These are phyloP conservation scores for Synergus itoensis DNA, from an alignment of 2,888 invertebrate species.

Conservation along the genomic window DNA sequence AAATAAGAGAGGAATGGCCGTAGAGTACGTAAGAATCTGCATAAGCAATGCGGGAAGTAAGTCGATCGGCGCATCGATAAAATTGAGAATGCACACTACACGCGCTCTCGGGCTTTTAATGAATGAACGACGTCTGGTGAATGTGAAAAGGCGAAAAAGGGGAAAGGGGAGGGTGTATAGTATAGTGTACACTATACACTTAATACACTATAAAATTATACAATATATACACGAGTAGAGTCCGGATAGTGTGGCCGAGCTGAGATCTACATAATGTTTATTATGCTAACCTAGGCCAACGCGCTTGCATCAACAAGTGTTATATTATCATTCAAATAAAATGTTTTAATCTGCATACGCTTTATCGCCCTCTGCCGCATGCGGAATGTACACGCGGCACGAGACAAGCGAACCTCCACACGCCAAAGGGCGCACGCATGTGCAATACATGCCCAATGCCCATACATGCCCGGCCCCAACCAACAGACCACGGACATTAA, in stretches of 20 bases:
- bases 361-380: conserved; percentile 76
- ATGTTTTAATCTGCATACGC: conserved; percentile 78
- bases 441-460: conserved; percentile 50
- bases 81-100: conserved; percentile 69
- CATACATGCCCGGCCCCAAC: conserved; percentile 42
- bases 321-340: conserved; percentile 78
- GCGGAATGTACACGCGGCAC: conserved; percentile 73
- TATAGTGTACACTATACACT: conserved; percentile 49
- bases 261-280: conserved; percentile 77
- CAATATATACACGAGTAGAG: conserved; percentile 42
- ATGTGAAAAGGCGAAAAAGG: conserved; percentile 61
- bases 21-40: conserved; percentile 34
- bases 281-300: conserved; percentile 78
- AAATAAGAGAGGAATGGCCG: conserved; percentile 39
- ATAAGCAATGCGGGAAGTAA: conserved; percentile 51
- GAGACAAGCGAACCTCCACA: conserved; percentile 71
- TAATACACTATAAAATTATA: conserved; percentile 44
- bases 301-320: conserved; percentile 78
- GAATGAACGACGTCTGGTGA: conserved; percentile 70
- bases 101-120: conserved; percentile 64
- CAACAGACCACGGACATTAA: conserved; percentile 53
- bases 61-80: conserved; percentile 69
- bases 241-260: conserved; percentile 44
- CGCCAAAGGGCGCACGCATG: conserved; percentile 58
- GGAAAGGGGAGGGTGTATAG: conserved; percentile 47